These are phyloP conservation scores for Onychomys torridus DNA, from an alignment of 2,797 vertebrate species.

Conservation along the genomic window DNA sequence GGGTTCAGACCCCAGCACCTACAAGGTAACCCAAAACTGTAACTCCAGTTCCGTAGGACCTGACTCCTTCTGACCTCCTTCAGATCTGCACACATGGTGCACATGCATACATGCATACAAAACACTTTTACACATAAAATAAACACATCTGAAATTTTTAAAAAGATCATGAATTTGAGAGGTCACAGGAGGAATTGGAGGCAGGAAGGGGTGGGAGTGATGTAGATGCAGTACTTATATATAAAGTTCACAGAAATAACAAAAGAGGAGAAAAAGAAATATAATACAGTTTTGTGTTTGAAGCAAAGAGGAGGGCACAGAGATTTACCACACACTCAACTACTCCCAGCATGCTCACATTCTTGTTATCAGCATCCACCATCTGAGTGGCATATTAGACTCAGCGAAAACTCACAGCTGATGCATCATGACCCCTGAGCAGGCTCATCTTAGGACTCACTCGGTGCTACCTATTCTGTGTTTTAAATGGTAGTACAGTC, in stretches of 20 bases:
- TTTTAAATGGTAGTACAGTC: background rate
- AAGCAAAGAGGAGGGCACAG: background rate
- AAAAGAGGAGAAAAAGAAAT: background rate
- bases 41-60: background rate
- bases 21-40: background rate
- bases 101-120: background rate
- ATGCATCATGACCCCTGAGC: background rate
- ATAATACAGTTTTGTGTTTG: background rate
- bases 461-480: no score
- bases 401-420: background rate
- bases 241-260: background rate
- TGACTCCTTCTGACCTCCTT: background rate
- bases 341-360: no score
- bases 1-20: background rate
- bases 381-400: background rate
- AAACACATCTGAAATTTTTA: background rate
- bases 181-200: background rate
- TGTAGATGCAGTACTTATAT: background rate
- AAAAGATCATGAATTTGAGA: background rate
- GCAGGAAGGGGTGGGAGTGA: background rate
- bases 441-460: background rate
- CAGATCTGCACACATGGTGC: background rate
- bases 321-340: background rate
- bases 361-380: background rate
- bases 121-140: background rate